A percentile compares a stretch with the other conserved stretches of the same genome.
phyloP scores from a whole-genome alignment of 2,113 vertebrate genomes.

The Seriola aureovittata region DNA sequence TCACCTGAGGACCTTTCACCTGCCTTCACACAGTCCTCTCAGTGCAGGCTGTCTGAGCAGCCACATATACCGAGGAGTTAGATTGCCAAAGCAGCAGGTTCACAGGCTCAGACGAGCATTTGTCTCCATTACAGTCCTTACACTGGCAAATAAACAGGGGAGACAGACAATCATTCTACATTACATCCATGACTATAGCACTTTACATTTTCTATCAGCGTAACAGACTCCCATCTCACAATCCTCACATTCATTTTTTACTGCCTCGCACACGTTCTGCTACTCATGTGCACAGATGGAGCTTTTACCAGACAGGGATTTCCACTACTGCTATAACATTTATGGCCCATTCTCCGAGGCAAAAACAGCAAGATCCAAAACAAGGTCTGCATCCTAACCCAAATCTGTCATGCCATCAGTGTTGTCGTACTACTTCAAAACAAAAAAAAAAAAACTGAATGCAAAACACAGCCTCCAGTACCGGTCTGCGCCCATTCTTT shows the following conservation, averaged over 20 bases:
- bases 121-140: conserved; percentile 79
- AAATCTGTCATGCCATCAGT: conserved; percentile 62
- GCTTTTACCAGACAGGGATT: conserved; percentile 66
- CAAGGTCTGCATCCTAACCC: conserved; percentile 66
- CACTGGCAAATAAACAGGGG: conserved; percentile 79
- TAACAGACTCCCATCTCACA: conserved; percentile 75
- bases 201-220: conserved; percentile 81
- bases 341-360: conserved; percentile 60
- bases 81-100: conserved; percentile 56
- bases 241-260: conserved; percentile 72
- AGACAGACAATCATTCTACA: conserved; percentile 82
- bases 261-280: conserved; percentile 51
- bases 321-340: conserved; percentile 60
- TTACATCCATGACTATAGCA: conserved; percentile 80
- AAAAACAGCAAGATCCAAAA: conserved; percentile 56
- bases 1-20: conserved; percentile 75
- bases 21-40: conserved; percentile 50
- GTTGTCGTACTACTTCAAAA: conserved; percentile 37
- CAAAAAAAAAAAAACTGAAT: conserved; percentile 23
- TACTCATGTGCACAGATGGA: conserved; percentile 65
- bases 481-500: not conserved
- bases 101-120: conserved; percentile 73
- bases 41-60: conserved; percentile 5
- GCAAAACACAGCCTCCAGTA: conserved; percentile 26
- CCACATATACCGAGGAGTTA: conserved; percentile 20